Conservation (phyloP, 1,140 invertebrate genomes). For the Caenorhabditis briggsae region DNA sequence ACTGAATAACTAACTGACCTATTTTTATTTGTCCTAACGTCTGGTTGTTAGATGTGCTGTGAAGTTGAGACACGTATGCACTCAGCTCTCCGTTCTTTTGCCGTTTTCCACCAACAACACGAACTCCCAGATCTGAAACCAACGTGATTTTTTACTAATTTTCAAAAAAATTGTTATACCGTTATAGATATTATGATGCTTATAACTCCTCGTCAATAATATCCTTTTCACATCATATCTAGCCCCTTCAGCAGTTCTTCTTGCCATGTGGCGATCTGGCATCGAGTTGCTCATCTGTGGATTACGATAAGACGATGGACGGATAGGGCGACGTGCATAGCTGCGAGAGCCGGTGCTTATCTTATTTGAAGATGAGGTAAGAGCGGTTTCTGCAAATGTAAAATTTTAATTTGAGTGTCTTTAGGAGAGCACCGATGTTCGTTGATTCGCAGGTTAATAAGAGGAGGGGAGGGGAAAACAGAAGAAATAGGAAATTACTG, state of each 20-base stretch:
- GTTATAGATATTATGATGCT: conserved; percentile 78
- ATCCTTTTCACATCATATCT: conserved; percentile 79
- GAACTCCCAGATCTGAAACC: conserved; percentile 81
- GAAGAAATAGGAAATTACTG: background rate
- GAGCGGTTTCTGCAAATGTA: conserved; percentile 34
- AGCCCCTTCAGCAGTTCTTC: background rate
- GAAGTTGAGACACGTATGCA: conserved; percentile 82
- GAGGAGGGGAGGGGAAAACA: background rate
- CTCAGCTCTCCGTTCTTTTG: conserved; percentile 81
- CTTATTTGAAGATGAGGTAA: conserved; percentile 33
- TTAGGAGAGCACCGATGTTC: background rate
- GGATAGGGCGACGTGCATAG: conserved; percentile 39
- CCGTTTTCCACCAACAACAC: conserved; percentile 82
- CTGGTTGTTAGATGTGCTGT: conserved; percentile 81
- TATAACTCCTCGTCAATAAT: conserved; percentile 82
- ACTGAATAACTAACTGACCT: conserved; percentile 78
- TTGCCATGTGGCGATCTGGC: conserved; percentile 58
- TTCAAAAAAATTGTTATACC: conserved; percentile 61
- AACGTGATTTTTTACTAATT: conserved; percentile 71
- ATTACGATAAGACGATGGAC: conserved; percentile 24
- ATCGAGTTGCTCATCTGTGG: conserved; percentile 11
- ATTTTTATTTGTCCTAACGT: conserved; percentile 82
- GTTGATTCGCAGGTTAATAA: conserved; percentile 11
- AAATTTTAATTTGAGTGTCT: background rate
- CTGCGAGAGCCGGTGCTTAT: conserved; percentile 27